These are phyloP conservation scores for Chamaetylas fuelleborni DNA, from an alignment of 2,113 vertebrate genomes.

Conservation along the genomic window DNA sequence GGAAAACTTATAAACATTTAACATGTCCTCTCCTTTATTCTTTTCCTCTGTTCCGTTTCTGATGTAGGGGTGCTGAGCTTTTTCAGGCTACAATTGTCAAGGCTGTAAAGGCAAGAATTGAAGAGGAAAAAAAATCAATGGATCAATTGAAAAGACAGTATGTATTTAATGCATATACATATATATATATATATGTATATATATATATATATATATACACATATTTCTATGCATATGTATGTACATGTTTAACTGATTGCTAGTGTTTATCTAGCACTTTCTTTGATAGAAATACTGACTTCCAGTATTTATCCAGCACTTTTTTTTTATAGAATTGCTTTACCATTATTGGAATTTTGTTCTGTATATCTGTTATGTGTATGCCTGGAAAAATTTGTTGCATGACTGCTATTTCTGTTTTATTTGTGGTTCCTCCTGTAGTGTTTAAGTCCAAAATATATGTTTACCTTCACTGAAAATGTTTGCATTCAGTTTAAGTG, in stretches of 20 bases:
- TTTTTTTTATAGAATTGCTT: background rate
- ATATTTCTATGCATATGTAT: background rate
- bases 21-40: background rate
- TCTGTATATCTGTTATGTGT: background rate
- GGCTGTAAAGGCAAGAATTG: constrained; percentile 92
- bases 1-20: background rate
- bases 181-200: background rate
- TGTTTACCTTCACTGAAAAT: background rate
- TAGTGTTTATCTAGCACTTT: background rate
- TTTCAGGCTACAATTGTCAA: constrained; percentile 98
- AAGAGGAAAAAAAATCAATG: constrained; percentile 97
- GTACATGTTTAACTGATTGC: background rate
- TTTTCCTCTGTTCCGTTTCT: background rate
- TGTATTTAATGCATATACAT: constrained; percentile 64
- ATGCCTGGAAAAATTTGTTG: background rate
- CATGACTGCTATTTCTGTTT: background rate
- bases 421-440: background rate
- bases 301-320: background rate
- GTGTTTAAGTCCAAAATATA: background rate
- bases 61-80: constrained; percentile 91
- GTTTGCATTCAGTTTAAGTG: background rate
- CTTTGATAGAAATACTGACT: background rate
- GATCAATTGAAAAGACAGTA: constrained; percentile 99
- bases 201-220: background rate
- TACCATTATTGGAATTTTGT: background rate